Conservation (phyloP, 2,113 vertebrate genomes). For the Connochaetes taurinus region DNA sequence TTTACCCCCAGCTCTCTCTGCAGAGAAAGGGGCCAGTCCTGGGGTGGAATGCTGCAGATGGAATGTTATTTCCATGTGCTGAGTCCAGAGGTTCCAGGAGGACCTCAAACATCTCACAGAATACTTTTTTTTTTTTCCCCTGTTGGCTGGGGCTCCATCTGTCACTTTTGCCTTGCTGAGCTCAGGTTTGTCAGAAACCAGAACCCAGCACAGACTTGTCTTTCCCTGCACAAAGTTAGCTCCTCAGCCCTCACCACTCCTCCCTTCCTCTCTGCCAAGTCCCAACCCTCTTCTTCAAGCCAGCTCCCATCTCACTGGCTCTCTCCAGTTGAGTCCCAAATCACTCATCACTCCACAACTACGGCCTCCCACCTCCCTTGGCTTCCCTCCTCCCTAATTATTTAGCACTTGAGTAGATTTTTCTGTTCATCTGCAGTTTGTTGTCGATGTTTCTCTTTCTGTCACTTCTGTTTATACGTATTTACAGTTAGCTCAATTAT, state of each 20-base stretch:
- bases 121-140: fast-evolving
- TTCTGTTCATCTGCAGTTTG: conserved; percentile 13
- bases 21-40: not conserved
- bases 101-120: not conserved
- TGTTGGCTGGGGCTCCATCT: not conserved
- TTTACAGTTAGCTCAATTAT: conserved; percentile 40
- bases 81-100: not conserved
- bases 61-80: not conserved
- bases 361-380: not conserved
- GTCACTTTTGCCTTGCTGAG: not conserved
- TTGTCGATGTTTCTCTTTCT: not conserved
- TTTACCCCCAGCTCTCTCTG: fast-evolving
- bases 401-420: not conserved
- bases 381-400: not conserved
- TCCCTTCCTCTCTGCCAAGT: fast-evolving
- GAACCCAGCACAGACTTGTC: not conserved
- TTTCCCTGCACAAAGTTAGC: not conserved
- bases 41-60: not conserved
- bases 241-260: not conserved
- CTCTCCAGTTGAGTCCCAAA: not conserved
- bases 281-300: not conserved
- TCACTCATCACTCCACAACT: not conserved
- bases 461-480: conserved; percentile 11
- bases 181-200: conserved; percentile 1
- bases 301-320: not conserved